Conservation (phyloP, 2,797 vertebrate species). For the Erpetoichthys calabaricus region DNA sequence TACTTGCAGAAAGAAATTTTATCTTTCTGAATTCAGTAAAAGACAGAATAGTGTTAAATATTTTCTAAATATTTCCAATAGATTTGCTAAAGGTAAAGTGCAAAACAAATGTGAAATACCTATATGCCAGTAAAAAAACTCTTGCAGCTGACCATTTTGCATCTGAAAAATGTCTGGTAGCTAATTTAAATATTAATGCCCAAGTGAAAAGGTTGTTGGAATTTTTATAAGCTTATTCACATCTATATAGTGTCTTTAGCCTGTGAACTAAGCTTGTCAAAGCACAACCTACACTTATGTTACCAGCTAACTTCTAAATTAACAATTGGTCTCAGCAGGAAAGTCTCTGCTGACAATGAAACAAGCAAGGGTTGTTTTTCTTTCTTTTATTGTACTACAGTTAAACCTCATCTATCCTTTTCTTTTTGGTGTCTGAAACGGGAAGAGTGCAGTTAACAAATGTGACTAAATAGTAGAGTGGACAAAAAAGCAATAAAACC, state of each 20-base stretch:
- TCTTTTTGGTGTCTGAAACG: conserved; percentile 2
- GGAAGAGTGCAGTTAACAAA: background rate
- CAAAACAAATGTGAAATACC: background rate
- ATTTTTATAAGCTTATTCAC: conserved; percentile 1
- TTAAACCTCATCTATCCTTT: background rate
- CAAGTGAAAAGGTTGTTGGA: background rate
- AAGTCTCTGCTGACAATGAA: conserved; percentile 1
- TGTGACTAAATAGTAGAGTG: background rate
- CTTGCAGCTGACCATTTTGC: background rate
- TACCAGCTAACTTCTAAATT: conserved; percentile 2
- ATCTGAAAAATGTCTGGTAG: conserved; percentile 4
- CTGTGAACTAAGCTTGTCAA: background rate
- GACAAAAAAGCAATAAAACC: conserved; percentile 7
- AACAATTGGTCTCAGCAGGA: conserved; percentile 5
- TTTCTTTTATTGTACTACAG: conserved; percentile 4
- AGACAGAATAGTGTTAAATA: too few relatives aligned
- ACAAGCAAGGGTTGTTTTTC: background rate
- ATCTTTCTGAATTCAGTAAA: too few relatives aligned
- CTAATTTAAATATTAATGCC: background rate
- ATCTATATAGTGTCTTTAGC: background rate
- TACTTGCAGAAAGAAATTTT: too few relatives aligned
- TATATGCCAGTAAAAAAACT: background rate
- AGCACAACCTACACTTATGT: background rate
- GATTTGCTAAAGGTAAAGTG: conserved; percentile 1
- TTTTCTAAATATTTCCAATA: background rate